Conservation (phyloP, 92 coral and sea anemone species). For the Porites lobata region DNA sequence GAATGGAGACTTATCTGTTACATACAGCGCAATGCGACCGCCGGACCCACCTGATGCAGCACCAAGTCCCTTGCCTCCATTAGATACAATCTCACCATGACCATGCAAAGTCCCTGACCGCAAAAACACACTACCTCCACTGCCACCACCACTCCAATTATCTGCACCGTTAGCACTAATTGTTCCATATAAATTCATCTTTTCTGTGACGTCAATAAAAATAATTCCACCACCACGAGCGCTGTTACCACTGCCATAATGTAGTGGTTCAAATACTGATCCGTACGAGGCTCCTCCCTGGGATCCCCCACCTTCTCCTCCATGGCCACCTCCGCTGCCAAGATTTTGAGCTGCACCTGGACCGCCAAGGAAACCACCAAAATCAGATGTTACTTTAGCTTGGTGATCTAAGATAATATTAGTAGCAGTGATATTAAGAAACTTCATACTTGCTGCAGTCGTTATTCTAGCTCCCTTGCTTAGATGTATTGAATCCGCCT, state of each 20-base stretch:
- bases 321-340: slow-evolving; percentile 93
- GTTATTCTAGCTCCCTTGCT: slow-evolving; percentile 66
- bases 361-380: slow-evolving; percentile 84
- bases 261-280: slow-evolving; percentile 90
- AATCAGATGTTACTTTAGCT: slow-evolving; percentile 68
- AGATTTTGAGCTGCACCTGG: slow-evolving; percentile 70
- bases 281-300: slow-evolving; percentile 87
- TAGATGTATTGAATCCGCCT: slow-evolving; percentile 54
- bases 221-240: slow-evolving; percentile 95
- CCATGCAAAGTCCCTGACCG: slow-evolving; percentile 78
- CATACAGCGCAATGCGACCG: slow-evolving; percentile 93
- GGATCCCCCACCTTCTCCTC: slow-evolving; percentile 94
- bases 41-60: slow-evolving; percentile 92
- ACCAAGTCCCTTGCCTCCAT: slow-evolving; percentile 80
- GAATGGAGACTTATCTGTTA: slow-evolving; percentile 71
- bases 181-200: slow-evolving; percentile 73
- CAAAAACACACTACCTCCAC: slow-evolving; percentile 91
- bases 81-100: slow-evolving; percentile 77
- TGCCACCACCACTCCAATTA: slow-evolving; percentile 86
- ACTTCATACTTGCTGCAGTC: slow-evolving; percentile 67
- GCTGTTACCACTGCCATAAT: slow-evolving; percentile 89
- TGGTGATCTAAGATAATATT: slow-evolving; percentile 69
- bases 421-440: slow-evolving; percentile 78
- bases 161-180: slow-evolving; percentile 78
- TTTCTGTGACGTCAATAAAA: slow-evolving; percentile 57